A percentile compares a stretch with the other conserved stretches of the same genome.
Conservation (phyloP, 2,113 vertebrate genomes). For the Cardinalis cardinalis region DNA sequence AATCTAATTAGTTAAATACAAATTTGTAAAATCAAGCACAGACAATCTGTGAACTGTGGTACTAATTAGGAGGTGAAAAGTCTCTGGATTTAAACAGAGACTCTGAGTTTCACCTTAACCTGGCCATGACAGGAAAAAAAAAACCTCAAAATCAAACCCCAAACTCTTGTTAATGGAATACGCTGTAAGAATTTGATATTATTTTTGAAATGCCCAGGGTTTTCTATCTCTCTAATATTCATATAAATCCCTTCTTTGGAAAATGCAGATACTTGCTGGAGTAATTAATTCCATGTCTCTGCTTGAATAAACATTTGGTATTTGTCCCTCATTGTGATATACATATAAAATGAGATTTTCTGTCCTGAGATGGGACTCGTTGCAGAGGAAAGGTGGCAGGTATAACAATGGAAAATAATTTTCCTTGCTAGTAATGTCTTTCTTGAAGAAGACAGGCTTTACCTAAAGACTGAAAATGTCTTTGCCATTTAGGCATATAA, state of each 20-base stretch:
- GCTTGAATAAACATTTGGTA: neutral
- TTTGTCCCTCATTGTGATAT: neutral
- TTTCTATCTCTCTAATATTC: neutral
- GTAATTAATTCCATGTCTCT: neutral
- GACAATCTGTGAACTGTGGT: neutral
- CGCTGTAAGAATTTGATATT: neutral
- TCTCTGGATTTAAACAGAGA: neutral
- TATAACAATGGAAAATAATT: neutral
- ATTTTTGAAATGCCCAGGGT: neutral
- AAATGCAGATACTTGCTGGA: neutral
- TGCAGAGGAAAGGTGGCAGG: neutral
- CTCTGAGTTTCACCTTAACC: neutral
- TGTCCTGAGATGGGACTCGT: neutral
- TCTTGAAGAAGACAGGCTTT: neutral
- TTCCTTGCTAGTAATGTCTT: neutral
- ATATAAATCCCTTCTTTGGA: neutral
- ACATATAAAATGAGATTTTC: neutral
- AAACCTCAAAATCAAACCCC: accelerated
- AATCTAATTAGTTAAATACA: neutral
- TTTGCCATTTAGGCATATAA: neutral
- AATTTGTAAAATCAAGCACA: neutral
- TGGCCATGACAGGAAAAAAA: neutral
- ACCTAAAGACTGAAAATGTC: neutral
- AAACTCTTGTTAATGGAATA: neutral
- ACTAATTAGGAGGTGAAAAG: neutral